These are phyloP conservation scores for Volucella bombylans DNA, from an alignment of 2,888 invertebrate species.

Conservation along the genomic window DNA sequence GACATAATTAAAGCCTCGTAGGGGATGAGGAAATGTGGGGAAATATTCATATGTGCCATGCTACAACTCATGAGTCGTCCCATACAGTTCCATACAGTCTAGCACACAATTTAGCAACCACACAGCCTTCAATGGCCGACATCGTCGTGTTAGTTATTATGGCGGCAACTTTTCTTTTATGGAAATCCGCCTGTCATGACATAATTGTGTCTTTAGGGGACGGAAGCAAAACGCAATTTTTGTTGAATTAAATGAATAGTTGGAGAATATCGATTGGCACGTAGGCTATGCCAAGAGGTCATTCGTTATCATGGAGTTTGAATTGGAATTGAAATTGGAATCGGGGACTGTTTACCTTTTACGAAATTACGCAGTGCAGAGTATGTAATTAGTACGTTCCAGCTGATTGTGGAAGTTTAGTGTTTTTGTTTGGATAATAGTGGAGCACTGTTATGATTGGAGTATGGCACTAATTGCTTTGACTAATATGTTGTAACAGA, in stretches of 20 bases:
- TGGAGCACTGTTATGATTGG: not conserved
- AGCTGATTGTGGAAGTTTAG: conserved; percentile 6
- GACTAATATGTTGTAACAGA: not conserved
- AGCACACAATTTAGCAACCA: conserved; percentile 23
- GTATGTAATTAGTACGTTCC: conserved; percentile 10
- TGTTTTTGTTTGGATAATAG: not conserved
- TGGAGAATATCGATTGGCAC: conserved; percentile 52
- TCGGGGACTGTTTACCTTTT: conserved; percentile 48
- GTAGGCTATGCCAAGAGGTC: conserved; percentile 64
- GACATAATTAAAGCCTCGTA: conserved; percentile 54
- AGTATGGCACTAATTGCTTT: conserved; percentile 5
- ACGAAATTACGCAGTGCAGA: not conserved
- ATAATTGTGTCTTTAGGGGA: conserved; percentile 62
- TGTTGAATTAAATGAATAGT: conserved; percentile 36
- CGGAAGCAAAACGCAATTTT: conserved; percentile 57
- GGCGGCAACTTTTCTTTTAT: conserved; percentile 38
- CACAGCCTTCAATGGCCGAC: conserved; percentile 42
- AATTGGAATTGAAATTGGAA: not conserved
- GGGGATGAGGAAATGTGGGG: conserved; percentile 28
- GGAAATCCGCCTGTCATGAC: conserved; percentile 62
- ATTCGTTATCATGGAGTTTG: conserved; percentile 16
- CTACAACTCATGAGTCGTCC: not conserved
- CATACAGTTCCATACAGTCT: not conserved
- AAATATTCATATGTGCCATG: not conserved
- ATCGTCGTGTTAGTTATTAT: conserved; percentile 15